Conservation (phyloP, 1,140 invertebrate species). For the Drosophila mauritiana region DNA sequence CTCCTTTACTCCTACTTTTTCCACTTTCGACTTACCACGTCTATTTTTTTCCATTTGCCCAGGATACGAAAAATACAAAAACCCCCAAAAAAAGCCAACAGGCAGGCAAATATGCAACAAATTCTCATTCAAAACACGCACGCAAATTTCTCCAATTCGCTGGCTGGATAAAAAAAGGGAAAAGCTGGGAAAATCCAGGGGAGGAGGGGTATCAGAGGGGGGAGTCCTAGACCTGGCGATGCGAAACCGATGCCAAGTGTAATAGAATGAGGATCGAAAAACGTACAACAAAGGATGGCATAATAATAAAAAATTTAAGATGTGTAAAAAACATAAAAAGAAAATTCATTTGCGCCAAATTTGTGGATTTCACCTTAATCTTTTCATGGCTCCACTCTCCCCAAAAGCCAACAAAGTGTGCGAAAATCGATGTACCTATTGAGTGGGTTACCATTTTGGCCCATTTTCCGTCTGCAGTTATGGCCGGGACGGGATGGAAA, state of each 20-base stretch:
- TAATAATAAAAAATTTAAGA: conserved; percentile 84
- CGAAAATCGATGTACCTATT: conserved; percentile 72
- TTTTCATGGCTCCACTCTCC: conserved; percentile 40
- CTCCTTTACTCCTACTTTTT: conserved; percentile 34
- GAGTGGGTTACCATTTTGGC: conserved; percentile 47
- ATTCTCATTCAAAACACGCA: conserved; percentile 83
- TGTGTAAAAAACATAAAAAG: conserved; percentile 84
- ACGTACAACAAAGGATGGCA: conserved; percentile 80
- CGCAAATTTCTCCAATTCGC: conserved; percentile 83
- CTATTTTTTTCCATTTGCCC: conserved; percentile 81
- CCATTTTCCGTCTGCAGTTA: conserved; percentile 29
- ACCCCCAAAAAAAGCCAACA: conserved; percentile 23
- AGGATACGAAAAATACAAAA: conserved; percentile 45
- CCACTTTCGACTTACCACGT: conserved; percentile 65
- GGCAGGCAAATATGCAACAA: conserved; percentile 77
- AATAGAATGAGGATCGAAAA: conserved; percentile 83
- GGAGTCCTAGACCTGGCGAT: conserved; percentile 4
- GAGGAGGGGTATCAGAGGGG: background rate
- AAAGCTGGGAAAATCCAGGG: background rate
- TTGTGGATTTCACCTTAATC: conserved; percentile 83
- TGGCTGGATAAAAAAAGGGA: conserved; percentile 15
- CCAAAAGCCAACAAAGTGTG: conserved; percentile 65
- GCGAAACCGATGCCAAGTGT: conserved; percentile 62
- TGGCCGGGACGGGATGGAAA: conserved; percentile 56
- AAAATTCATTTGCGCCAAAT: conserved; percentile 83